A percentile compares a stretch with the other conserved stretches of the same genome.
Evolutionary conservation across 2,888 invertebrate genomes (phyloP).

Genomic region (Aphrophora alni): DNA sequence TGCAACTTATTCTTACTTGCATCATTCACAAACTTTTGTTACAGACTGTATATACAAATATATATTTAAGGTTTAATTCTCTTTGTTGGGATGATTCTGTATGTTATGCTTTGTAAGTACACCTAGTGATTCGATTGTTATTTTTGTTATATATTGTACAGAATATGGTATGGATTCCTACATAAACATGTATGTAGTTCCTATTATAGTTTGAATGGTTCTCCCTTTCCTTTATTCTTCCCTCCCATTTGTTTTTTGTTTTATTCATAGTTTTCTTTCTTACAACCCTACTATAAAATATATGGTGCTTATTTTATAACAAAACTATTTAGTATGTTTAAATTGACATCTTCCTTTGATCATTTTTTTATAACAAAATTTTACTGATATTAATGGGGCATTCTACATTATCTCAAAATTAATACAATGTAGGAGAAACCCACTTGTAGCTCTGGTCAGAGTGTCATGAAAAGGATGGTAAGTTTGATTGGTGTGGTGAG

Average conservation of each 20-base stretch:
- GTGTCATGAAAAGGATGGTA: too few relatives aligned
- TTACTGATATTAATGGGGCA: too few relatives aligned
- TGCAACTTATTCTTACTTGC: not conserved
- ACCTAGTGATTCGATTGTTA: not conserved
- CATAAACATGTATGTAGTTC: slow-evolving; percentile 6
- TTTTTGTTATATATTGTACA: slow-evolving; percentile 9
- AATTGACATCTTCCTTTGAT: too few relatives aligned
- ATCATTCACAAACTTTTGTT: not conserved
- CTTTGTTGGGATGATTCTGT: not conserved
- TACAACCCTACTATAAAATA: not conserved
- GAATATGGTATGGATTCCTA: slow-evolving; percentile 6
- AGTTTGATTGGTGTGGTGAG: too few relatives aligned
- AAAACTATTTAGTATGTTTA: not conserved
- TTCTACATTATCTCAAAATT: too few relatives aligned
- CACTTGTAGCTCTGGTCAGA: too few relatives aligned
- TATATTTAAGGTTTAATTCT: not conserved
- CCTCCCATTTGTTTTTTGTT: not conserved
- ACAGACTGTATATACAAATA: not conserved
- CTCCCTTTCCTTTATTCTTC: not conserved
- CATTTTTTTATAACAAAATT: too few relatives aligned
- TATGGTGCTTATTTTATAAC: not conserved
- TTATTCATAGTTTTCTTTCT: not conserved
- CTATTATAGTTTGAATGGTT: not conserved
- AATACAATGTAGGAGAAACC: too few relatives aligned
- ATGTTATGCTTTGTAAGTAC: not conserved